Conservation (phyloP, 1,140 invertebrate genomes). For the Drosophila rhopaloa region DNA sequence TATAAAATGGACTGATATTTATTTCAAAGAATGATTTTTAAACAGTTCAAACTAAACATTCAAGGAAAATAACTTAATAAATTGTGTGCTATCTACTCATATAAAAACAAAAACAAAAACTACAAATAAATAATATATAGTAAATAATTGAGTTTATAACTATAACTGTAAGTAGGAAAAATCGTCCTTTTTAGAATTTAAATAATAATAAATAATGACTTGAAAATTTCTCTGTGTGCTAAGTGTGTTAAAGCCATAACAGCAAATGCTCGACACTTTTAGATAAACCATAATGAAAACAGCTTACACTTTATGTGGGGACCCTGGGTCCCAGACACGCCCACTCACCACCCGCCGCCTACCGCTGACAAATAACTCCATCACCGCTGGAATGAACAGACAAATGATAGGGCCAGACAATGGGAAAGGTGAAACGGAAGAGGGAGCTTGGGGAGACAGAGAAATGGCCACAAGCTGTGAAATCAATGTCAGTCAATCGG, state of each 20-base stretch:
- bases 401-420: constrained; percentile 32
- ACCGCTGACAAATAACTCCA: constrained; percentile 17
- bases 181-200: too few relatives aligned
- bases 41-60: too few relatives aligned
- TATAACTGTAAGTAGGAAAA: too few relatives aligned
- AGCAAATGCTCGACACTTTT: constrained; percentile 7
- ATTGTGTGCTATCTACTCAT: too few relatives aligned
- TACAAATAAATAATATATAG: too few relatives aligned
- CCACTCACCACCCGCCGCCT: constrained; percentile 11
- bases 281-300: constrained; percentile 33
- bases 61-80: too few relatives aligned
- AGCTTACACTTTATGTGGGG: neutral
- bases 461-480: constrained; percentile 63
- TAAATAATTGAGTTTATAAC: too few relatives aligned
- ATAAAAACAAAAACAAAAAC: too few relatives aligned
- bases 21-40: too few relatives aligned
- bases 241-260: constrained; percentile 14
- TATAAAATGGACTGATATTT: too few relatives aligned
- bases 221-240: neutral
- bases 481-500: constrained; percentile 58
- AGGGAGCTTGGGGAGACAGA: constrained; percentile 17
- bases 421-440: constrained; percentile 23
- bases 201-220: too few relatives aligned
- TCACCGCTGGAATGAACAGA: constrained; percentile 22
- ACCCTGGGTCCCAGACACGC: constrained; percentile 25